Conservation (phyloP, 2,113 vertebrate species). For the Pan paniscus region DNA sequence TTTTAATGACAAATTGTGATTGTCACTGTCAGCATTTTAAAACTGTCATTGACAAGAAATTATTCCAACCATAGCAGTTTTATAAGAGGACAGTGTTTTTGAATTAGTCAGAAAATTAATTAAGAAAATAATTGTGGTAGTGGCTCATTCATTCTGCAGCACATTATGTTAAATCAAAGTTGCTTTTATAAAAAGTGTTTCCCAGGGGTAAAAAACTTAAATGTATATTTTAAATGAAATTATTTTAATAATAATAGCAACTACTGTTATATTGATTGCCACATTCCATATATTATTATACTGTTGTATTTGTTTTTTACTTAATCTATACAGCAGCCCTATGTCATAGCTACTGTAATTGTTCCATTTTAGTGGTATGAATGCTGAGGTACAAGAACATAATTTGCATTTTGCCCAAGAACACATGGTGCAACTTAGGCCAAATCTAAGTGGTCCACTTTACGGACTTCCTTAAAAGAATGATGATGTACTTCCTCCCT, state of each 20-base stretch:
- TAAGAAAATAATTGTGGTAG: not conserved
- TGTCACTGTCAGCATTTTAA: not conserved
- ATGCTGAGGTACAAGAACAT: not conserved
- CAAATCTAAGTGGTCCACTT: not conserved
- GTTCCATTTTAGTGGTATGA: not conserved
- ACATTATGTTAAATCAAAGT: not conserved
- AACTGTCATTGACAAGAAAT: not conserved
- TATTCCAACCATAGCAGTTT: not conserved
- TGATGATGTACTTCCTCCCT: not conserved
- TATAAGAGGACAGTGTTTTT: not conserved
- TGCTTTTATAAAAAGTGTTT: not conserved
- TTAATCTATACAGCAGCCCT: not conserved
- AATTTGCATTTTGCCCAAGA: not conserved
- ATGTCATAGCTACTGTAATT: not conserved
- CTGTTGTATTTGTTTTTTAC: not conserved
- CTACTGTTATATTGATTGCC: not conserved
- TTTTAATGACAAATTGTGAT: slow-evolving; percentile 43
- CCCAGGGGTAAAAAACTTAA: not conserved
- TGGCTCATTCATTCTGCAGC: not conserved
- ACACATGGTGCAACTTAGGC: not conserved
- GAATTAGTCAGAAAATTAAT: not conserved
- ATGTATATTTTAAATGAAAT: not conserved
- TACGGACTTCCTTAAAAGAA: not conserved
- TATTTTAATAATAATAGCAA: not conserved
- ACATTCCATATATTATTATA: not conserved